Conservation (phyloP, 2,797 vertebrate genomes). For the Centroberyx gerrardi region DNA sequence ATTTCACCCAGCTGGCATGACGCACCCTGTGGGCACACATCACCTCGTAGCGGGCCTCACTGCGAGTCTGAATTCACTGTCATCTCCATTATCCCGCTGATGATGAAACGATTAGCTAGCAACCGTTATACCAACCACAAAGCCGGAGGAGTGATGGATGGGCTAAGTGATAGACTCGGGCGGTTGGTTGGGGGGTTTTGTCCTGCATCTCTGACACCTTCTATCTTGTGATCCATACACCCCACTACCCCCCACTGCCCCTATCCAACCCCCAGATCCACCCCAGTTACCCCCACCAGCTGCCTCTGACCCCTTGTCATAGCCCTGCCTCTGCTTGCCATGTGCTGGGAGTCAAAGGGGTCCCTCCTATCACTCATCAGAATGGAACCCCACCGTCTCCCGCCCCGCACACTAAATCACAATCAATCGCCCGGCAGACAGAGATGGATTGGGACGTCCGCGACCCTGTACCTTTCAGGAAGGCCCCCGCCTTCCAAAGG, state of each 20-base stretch:
- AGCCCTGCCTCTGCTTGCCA: constrained; percentile 76
- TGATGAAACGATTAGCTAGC: constrained; percentile 92
- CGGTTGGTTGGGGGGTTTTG: constrained; percentile 75
- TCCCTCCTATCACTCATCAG: constrained; percentile 84
- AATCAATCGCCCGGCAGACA: constrained; percentile 82
- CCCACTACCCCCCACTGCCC: constrained; percentile 29
- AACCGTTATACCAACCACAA: constrained; percentile 87
- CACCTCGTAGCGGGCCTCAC: constrained; percentile 81
- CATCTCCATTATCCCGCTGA: constrained; percentile 87
- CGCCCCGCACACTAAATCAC: constrained; percentile 74
- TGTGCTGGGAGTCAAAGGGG: constrained; percentile 83
- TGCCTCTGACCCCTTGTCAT: constrained; percentile 84
- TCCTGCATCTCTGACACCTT: constrained; percentile 77
- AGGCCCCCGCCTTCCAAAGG: constrained; percentile 71
- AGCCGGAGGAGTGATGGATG: constrained; percentile 83
- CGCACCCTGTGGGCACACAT: constrained; percentile 1
- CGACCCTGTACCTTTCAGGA: constrained; percentile 78
- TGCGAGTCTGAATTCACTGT: constrained; percentile 85
- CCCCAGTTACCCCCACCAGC: constrained; percentile 81
- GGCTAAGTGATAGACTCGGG: constrained; percentile 78
- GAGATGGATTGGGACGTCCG: constrained; percentile 85
- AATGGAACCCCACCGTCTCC: constrained; percentile 77
- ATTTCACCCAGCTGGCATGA: constrained; percentile 41
- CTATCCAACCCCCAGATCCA: constrained; percentile 55
- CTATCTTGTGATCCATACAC: constrained; percentile 73